Evolutionary conservation across 1,140 invertebrate species (phyloP).

Genomic region (Heliconius hermathena): DNA sequence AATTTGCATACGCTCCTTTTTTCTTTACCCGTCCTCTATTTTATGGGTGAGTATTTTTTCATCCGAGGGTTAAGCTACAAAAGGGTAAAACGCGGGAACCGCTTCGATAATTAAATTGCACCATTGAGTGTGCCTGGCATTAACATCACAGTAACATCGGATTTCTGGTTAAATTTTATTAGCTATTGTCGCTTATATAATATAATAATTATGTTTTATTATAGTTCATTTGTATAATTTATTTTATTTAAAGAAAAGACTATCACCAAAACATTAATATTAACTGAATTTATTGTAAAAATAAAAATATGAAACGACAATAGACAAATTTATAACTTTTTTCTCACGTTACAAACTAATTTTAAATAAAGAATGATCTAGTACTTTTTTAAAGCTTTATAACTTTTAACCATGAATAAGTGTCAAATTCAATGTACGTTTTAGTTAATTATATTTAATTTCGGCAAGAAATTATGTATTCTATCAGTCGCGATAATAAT

Average conservation of each 20-base stretch:
- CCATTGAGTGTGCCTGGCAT: slow-evolving; percentile 25
- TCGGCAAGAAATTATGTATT: slow-evolving; percentile 57
- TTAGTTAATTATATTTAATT: slow-evolving; percentile 44
- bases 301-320: no score
- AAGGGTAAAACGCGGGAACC: slow-evolving; percentile 80
- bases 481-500: slow-evolving; percentile 68
- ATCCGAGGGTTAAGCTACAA: slow-evolving; percentile 82
- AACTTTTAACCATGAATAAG: background rate
- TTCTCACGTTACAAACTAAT: no score
- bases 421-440: background rate
- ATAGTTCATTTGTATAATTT: no score
- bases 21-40: slow-evolving; percentile 79
- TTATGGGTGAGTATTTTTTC: slow-evolving; percentile 82
- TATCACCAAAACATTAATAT: no score
- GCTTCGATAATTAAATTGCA: slow-evolving; percentile 82
- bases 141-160: slow-evolving; percentile 26
- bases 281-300: no score
- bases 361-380: no score
- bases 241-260: no score
- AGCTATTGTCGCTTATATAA: background rate
- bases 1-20: slow-evolving; percentile 83
- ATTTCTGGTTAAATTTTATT: slow-evolving; percentile 13
- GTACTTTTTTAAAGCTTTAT: background rate
- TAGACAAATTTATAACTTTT: no score
- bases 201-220: no score